Evolutionary conservation across 2,888 invertebrate genomes (phyloP), one percentile per base, ranked within the genome.

Genomic region (Ichneumon xanthorius): DNA sequence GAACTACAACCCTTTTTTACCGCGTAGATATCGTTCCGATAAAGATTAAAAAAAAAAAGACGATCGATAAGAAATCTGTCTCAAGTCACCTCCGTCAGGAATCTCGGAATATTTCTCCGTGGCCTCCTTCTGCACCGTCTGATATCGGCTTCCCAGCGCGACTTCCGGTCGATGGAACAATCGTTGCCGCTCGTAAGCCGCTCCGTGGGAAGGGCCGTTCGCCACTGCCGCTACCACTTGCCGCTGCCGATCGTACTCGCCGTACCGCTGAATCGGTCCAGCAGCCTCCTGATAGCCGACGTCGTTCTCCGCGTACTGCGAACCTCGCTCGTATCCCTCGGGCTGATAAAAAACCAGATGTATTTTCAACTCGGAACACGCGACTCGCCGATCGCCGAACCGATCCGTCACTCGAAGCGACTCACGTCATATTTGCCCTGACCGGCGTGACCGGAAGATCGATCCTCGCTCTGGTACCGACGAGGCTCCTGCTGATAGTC

Each of bases 141-240:
- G 93, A 61, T 91, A 80, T 40, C 91, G 92, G 87, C 93, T 93
- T 61, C 91, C 92, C 26, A 92, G 90, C 1, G 82, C 63, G 16
- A 93, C 82, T 90, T 92, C 92, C 78, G 90, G 92, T 55, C 91
- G 91, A 58, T 93, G 91, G n/a, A 82, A 67, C 9, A 89, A 85
- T 75, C 89, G 90, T 16, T 83, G 84, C 16, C 79, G 82, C 19
- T 87, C 85, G 75, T 89, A 88, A 50, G 58, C 45, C 55, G 75
- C 33, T 2, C 72, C 67, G 4, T 87, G 88, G 0, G 89, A 83
- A 22, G 78, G 70, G 26, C 77, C 82, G 63, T 88, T 90, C 7
- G 87, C 73, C 11, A 87, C 71, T 33, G 45, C 11, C 55, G 70
- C 11, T 50, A 81, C 81, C 16, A 82, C 53, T 33, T 88, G 80